phyloP scores from a whole-genome alignment of 2,797 vertebrate genomes.

The Mastacembelus armatus region DNA sequence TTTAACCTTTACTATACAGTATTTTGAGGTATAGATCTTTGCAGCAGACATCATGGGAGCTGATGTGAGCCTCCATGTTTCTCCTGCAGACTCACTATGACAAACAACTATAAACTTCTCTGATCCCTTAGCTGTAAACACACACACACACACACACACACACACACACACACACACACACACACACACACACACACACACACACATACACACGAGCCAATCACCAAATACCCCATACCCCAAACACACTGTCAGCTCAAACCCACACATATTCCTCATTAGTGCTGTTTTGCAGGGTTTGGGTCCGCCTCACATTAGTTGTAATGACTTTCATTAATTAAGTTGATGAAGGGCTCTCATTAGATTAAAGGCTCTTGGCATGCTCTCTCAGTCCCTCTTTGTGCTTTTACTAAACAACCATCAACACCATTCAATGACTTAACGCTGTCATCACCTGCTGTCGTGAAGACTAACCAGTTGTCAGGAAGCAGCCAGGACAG shows the following conservation, averaged over 20 bases:
- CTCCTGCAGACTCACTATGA: conserved; percentile 15
- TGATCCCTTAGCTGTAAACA: conserved; percentile 49
- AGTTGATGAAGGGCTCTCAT: conserved; percentile 48
- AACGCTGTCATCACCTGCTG: conserved; percentile 3
- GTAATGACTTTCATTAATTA: conserved; percentile 59
- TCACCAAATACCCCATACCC: neutral
- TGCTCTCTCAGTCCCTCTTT: conserved; percentile 18
- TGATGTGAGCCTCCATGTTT: conserved; percentile 17
- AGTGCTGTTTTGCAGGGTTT: neutral
- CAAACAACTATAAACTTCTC: conserved; percentile 52
- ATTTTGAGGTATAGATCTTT: neutral
- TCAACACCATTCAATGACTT: conserved; percentile 4
- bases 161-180: neutral
- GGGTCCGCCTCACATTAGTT: conserved; percentile 40
- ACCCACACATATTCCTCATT: conserved; percentile 38
- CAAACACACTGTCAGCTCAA: conserved; percentile 17
- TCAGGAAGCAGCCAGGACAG: conserved; percentile 10
- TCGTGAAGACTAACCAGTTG: conserved; percentile 4
- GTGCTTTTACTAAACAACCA: conserved; percentile 5
- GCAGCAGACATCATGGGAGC: neutral
- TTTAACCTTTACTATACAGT: neutral
- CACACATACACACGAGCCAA: neutral
- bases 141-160: neutral
- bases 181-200: too few species aligned
- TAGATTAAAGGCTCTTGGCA: conserved; percentile 33